Evolutionary conservation across 1,140 invertebrate genomes (phyloP), one percentile per base, ranked within the genome.

Genomic region (Heliconius congener): DNA sequence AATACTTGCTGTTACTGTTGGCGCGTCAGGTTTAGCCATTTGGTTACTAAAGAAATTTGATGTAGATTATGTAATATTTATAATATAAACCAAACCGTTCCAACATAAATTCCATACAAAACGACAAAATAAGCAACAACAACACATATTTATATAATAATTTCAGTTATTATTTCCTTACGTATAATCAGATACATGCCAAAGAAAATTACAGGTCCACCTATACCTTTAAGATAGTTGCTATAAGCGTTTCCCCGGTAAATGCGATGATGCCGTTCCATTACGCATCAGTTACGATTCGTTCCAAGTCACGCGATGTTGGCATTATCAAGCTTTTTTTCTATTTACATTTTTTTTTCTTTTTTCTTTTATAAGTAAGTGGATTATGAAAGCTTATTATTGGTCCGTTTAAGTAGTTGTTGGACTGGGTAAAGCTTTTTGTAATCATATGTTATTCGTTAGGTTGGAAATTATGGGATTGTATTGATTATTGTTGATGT

Each of bases 271-370:
- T 90, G 85, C 86, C 78, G 82, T 88, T 90, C 88, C 91, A 93
- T 93, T 93, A 93, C 84, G 87, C 86, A 87, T 91, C 90, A 86
- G 89, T 90, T 89, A 88, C 89, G 86, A 91, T 93, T 92, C 87
- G 87, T 87, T 90, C 84, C 83, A 71, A 76, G 86, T 89, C 91
- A 93, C 91, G 91, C 91, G 87, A 93, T 90, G 86, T 78, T 85
- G 85, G 87, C 90, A 93, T 92, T 93, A 93, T 86, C 81, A 86
- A 82, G 76, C 77, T 86, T 83, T 78, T 86, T 86, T 86, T 85
- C 79, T 88, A 78, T 86, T 85, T 81, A 79, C 70, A 84, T 76
- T 34, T 81, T 84, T 87, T 73, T 46, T 5, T 11, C 13, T 46
- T 46, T 16, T 46, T 46, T 46, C 42, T 46, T 46, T 46, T 46